Base-by-base conservation (phyloP, 2,797 vertebrate species). In the Phataginus tricuspis region DNA sequence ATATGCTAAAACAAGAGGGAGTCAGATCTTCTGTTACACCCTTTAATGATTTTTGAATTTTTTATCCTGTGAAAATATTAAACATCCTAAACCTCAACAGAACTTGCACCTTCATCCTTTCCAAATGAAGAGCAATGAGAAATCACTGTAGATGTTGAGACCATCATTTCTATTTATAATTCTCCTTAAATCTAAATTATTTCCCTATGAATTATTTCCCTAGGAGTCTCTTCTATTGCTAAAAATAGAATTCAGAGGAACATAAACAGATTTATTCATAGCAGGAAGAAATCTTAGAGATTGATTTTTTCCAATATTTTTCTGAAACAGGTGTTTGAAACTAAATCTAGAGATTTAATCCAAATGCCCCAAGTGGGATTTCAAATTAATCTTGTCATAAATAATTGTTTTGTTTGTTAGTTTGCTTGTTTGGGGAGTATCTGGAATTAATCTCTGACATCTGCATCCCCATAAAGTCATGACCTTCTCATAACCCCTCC, bases 201-300 rank as follows among this genome's bases (percentile, higher is more conserved):
- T 95, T 93, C 5, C 29, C 49, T 82, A 15, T 63, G 16, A 39
- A 69, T 88, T 64, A 88, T 96, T 94, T 89, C 13, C 45, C 5
- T 7, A 45, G 31, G 64, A 66, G 29, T 79, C 27, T 83, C 23
- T 86, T 92, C 8, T 8, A 64, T 86, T 93, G 16, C 80, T 93
- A 77, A 94, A 92, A 94, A 61, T 55, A 90, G 75, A 79, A 84
- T 71, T 55, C 8, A 10, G 2, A 39, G 49, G 31, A 93, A 53
- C 21, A 92, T 87, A 93, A 78, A 77, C 39, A 97, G 23, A 91
- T 92, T 95, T 93, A 79, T 83, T 79, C 45, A 86, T 13, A 69
- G 66, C 13, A 75, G 11, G 12, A 88, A 51, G 7, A 69, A 90
- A 88, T 25, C 37, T 88, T 74, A 64, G 55, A 90, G n/a, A 78